A percentile compares a stretch with the other conserved stretches of the same genome.
Evolutionary conservation across 1,140 invertebrate species (phyloP).

Genomic region (Nasonia longicornis): DNA sequence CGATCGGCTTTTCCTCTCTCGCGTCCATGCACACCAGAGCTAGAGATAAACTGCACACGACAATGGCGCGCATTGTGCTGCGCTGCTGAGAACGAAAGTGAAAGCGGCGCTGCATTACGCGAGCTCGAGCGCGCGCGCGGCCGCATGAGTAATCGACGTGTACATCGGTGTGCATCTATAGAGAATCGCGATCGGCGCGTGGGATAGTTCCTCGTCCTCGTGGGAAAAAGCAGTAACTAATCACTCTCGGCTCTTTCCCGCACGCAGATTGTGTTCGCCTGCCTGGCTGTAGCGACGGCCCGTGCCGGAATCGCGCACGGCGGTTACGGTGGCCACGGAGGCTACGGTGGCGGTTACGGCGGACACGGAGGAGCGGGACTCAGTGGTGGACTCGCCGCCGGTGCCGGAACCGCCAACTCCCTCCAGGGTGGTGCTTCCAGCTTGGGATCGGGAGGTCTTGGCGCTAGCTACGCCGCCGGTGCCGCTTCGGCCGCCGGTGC

Average conservation of each 20-base stretch:
- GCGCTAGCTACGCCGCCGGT: slow-evolving; percentile 68
- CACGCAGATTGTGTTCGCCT: slow-evolving; percentile 66
- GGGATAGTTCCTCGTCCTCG: not conserved
- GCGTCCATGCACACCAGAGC: not conserved
- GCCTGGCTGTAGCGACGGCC: slow-evolving; percentile 67
- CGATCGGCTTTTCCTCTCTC: not conserved
- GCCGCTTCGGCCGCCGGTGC: slow-evolving; percentile 66
- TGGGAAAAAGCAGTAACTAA: too few species aligned
- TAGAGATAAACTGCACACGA: slow-evolving; percentile 17
- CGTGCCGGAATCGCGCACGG: slow-evolving; percentile 66
- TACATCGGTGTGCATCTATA: slow-evolving; percentile 10
- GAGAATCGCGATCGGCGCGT: too few species aligned
- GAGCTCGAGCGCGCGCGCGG: not conserved
- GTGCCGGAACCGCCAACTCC: slow-evolving; percentile 65
- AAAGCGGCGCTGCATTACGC: slow-evolving; percentile 32
- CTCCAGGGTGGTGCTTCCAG: slow-evolving; percentile 68
- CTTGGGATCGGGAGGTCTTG: slow-evolving; percentile 67
- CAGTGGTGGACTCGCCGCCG: slow-evolving; percentile 66
- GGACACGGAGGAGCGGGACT: slow-evolving; percentile 62
- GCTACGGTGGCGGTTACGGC: slow-evolving; percentile 55
- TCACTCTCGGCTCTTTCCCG: not conserved
- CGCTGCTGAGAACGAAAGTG: slow-evolving; percentile 32
- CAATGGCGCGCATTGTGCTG: slow-evolving; percentile 34
- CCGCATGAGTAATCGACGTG: slow-evolving; percentile 44
- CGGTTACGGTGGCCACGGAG: slow-evolving; percentile 60